phyloP scores from a whole-genome alignment of 1,140 invertebrate species.

The Stenopsyche tienmushanensis region DNA sequence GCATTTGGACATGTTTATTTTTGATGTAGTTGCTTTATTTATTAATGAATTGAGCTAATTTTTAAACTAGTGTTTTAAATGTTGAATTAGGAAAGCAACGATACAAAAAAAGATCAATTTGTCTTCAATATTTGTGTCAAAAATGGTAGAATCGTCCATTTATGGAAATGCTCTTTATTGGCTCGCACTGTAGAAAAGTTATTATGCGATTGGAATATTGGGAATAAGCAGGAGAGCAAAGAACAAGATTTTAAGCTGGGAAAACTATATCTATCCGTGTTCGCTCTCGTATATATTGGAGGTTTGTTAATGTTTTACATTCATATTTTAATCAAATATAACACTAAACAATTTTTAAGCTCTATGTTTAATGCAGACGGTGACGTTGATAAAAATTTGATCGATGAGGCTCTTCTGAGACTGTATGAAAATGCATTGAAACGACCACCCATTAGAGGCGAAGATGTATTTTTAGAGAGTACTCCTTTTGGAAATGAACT shows the following conservation, averaged over 20 bases:
- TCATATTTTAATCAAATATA: neutral
- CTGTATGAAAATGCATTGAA: neutral
- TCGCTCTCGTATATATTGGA: constrained; percentile 55
- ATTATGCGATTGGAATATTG: constrained; percentile 55
- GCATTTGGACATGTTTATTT: too few species aligned
- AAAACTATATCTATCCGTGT: constrained; percentile 52
- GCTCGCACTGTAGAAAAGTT: constrained; percentile 52
- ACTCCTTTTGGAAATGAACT: constrained; percentile 56
- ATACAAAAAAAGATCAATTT: too few species aligned
- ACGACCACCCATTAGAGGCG: constrained; percentile 27
- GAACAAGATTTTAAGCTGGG: too few species aligned
- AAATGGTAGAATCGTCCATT: constrained; percentile 46
- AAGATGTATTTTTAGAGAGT: constrained; percentile 47
- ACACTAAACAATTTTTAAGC: too few species aligned
- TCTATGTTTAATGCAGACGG: neutral
- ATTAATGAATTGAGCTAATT: too few species aligned
- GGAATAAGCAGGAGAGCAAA: too few species aligned
- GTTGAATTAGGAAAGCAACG: too few species aligned
- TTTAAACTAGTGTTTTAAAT: too few species aligned
- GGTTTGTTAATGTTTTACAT: constrained; percentile 23
- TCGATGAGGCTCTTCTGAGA: constrained; percentile 9
- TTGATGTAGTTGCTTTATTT: too few species aligned
- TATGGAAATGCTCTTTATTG: constrained; percentile 58
- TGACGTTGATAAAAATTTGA: neutral
- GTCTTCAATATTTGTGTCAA: too few species aligned